Conservation (phyloP, 1,140 invertebrate genomes). For the Neoseiulus cucumeris region DNA sequence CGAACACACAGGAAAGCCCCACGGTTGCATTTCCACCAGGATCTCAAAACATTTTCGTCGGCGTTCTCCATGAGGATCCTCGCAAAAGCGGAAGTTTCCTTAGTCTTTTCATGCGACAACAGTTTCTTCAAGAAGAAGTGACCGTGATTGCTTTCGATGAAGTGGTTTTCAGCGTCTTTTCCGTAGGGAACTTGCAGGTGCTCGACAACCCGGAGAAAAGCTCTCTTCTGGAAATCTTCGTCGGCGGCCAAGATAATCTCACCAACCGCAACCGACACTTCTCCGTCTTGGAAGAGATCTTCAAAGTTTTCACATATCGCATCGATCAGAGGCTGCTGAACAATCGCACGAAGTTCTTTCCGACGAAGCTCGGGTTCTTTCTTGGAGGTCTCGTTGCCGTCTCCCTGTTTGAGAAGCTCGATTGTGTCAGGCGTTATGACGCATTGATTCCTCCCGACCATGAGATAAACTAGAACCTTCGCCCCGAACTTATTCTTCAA, state of each 20-base stretch:
- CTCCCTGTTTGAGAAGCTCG: conserved; percentile 45
- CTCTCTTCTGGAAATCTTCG: neutral
- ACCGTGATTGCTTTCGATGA: conserved; percentile 55
- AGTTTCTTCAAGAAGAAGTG: conserved; percentile 61
- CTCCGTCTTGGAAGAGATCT: conserved; percentile 37
- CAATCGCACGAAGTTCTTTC: conserved; percentile 46
- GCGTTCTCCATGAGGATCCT: conserved; percentile 28
- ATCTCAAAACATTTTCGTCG: conserved; percentile 26
- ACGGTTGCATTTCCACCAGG: conserved; percentile 37
- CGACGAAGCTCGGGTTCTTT: conserved; percentile 49
- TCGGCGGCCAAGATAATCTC: conserved; percentile 17
- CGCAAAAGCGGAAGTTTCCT: conserved; percentile 29
- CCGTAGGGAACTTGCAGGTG: conserved; percentile 16
- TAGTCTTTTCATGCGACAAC: conserved; percentile 39
- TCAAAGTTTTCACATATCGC: conserved; percentile 38
- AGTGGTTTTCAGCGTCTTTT: conserved; percentile 29
- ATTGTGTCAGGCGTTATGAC: conserved; percentile 52
- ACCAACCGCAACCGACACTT: conserved; percentile 17
- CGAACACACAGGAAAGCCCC: conserved; percentile 39
- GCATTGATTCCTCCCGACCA: conserved; percentile 48
- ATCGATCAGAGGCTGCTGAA: conserved; percentile 40
- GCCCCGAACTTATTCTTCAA: conserved; percentile 40
- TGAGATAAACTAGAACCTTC: conserved; percentile 51
- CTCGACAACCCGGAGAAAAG: conserved; percentile 12
- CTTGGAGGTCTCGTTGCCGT: conserved; percentile 39